Conservation (phyloP, 1,140 invertebrate species). For the Cydia amplana region DNA sequence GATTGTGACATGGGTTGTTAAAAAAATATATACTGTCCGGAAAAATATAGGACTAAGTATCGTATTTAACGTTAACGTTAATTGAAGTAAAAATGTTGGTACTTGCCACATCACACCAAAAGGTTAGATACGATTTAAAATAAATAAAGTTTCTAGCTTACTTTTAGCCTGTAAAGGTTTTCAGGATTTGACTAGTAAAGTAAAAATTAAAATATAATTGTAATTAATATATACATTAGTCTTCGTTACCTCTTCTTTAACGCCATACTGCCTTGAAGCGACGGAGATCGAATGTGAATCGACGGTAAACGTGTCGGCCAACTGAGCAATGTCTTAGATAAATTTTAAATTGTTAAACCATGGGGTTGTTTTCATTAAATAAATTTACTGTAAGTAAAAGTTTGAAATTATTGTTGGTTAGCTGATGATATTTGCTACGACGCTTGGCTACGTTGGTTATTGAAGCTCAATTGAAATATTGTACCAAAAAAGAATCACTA, state of each 20-base stretch:
- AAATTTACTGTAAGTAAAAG: conserved; percentile 3
- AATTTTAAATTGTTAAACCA: not conserved
- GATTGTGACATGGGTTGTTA: conserved; percentile 13
- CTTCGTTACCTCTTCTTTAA: conserved; percentile 6
- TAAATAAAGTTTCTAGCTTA: conserved; percentile 1
- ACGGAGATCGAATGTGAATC: not conserved
- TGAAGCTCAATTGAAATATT: not conserved
- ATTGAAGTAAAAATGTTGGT: not conserved
- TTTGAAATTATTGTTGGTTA: conserved; percentile 11
- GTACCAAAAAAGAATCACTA: no score
- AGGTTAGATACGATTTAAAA: not conserved
- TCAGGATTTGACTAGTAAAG: conserved; percentile 15
- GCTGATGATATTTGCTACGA: conserved; percentile 21
- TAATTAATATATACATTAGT: conserved; percentile 5
- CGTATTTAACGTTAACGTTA: not conserved
- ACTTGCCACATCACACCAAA: not conserved
- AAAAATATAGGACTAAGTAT: not conserved
- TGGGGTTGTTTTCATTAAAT: conserved; percentile 5
- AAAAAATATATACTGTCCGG: not conserved
- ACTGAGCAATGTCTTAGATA: conserved; percentile 2
- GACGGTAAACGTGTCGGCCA: not conserved
- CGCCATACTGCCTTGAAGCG: conserved; percentile 13
- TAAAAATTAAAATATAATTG: conserved; percentile 7
- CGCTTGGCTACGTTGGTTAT: not conserved
- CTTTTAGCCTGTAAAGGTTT: not conserved